phyloP scores from a whole-genome alignment of 2,113 vertebrate genomes.

The Brachirus orientalis region DNA sequence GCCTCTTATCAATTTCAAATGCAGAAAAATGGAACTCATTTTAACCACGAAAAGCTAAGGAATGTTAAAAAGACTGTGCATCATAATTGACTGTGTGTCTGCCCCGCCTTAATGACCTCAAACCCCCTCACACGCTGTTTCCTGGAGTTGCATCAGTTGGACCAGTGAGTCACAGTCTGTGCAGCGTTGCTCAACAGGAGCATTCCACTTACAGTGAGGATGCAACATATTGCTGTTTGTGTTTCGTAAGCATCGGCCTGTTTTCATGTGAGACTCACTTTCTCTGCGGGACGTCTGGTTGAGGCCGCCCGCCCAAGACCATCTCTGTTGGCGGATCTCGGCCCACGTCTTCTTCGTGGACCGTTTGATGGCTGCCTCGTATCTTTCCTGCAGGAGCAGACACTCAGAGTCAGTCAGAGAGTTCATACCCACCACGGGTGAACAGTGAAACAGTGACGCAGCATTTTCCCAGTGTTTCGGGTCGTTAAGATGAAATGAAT shows the following conservation, averaged over 20 bases:
- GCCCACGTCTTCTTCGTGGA: slow-evolving; percentile 97
- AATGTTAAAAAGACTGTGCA: too few species aligned
- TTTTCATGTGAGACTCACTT: slow-evolving; percentile 81
- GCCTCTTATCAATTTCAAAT: too few species aligned
- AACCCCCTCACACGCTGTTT: slow-evolving; percentile 26
- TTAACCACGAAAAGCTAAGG: too few species aligned
- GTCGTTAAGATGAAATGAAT: too few species aligned
- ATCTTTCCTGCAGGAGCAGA: slow-evolving; percentile 84
- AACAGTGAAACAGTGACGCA: neutral
- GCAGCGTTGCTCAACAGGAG: slow-evolving; percentile 9
- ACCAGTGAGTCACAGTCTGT: slow-evolving; percentile 47
- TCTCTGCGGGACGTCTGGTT: slow-evolving; percentile 93
- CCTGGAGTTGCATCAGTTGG: slow-evolving; percentile 54
- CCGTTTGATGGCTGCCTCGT: slow-evolving; percentile 93
- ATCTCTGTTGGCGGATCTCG: slow-evolving; percentile 96
- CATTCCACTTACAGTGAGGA: neutral
- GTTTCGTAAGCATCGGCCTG: neutral
- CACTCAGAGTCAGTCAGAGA: neutral
- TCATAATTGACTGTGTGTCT: too few species aligned
- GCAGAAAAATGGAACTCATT: too few species aligned
- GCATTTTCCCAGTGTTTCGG: neutral
- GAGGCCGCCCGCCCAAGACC: slow-evolving; percentile 96
- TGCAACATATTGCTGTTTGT: neutral
- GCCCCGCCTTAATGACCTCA: slow-evolving; percentile 33
- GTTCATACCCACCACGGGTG: neutral